A percentile compares a stretch with the other conserved stretches of the same genome.
Evolutionary conservation across 2,888 invertebrate species (phyloP).

Genomic region (Clunio marinus): DNA sequence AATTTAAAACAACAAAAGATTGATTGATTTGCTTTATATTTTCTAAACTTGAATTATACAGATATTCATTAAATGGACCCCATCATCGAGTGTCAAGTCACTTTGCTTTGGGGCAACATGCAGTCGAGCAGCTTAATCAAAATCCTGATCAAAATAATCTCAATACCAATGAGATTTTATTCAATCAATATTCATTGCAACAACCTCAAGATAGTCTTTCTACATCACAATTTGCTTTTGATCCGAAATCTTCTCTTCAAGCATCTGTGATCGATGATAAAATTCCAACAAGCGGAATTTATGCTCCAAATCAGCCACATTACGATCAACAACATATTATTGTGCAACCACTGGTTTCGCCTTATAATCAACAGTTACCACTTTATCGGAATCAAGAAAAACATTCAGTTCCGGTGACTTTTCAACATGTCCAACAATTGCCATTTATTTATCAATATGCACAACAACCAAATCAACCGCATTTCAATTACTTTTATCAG

Average conservation of each 20-base stretch:
- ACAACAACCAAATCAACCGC: constrained; percentile 27
- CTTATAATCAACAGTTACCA: constrained; percentile 3
- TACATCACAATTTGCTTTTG: neutral
- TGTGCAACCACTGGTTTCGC: neutral
- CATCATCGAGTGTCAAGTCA: constrained; percentile 52
- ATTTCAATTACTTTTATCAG: constrained; percentile 37
- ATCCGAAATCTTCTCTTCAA: neutral
- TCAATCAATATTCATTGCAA: constrained; percentile 24
- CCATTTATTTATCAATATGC: constrained; percentile 26
- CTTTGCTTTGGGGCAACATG: constrained; percentile 54
- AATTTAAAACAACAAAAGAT: constrained; percentile 7
- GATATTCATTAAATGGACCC: constrained; percentile 52
- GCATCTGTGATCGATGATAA: neutral
- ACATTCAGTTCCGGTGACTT: constrained; percentile 6
- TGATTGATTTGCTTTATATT: constrained; percentile 14
- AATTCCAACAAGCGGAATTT: neutral
- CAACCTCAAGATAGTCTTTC: constrained; percentile 27
- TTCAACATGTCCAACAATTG: constrained; percentile 27
- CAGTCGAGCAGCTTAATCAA: constrained; percentile 48
- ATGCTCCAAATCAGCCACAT: constrained; percentile 5
- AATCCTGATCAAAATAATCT: constrained; percentile 39
- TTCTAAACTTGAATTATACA: constrained; percentile 25
- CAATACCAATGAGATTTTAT: constrained; percentile 34
- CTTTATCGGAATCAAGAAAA: constrained; percentile 11
- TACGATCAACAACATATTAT: constrained; percentile 22